Evolutionary conservation across 2,888 invertebrate genomes (phyloP).

Genomic region (Macrosiphum euphorbiae): DNA sequence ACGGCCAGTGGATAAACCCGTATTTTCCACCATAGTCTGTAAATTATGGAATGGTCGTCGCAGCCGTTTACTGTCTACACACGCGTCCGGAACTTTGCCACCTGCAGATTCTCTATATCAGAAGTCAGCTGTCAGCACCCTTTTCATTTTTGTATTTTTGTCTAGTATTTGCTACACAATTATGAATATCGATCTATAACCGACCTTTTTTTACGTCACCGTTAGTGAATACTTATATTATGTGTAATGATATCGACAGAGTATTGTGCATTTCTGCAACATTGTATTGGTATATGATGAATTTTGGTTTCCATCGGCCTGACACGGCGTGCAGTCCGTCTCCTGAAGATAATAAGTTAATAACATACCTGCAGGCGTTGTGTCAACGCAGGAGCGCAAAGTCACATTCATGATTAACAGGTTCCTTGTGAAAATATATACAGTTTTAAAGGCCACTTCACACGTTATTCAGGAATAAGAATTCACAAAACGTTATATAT

Average conservation of each 20-base stretch:
- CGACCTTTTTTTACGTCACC: not conserved
- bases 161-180: not conserved
- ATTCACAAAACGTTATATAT: not conserved
- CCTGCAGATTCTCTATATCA: too few relatives aligned
- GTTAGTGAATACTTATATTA: not conserved
- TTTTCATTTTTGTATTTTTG: too few relatives aligned
- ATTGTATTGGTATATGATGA: too few relatives aligned
- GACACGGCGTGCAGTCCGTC: not conserved
- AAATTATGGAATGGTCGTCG: too few relatives aligned
- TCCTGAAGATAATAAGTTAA: not conserved
- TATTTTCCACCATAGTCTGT: not conserved
- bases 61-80: too few relatives aligned
- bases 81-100: too few relatives aligned
- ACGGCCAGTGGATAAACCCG: not conserved
- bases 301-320: not conserved
- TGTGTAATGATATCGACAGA: not conserved
- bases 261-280: too few relatives aligned
- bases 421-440: not conserved
- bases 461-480: not conserved
- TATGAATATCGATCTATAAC: too few relatives aligned
- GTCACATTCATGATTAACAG: not conserved
- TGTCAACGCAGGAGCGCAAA: not conserved
- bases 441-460: not conserved
- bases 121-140: too few relatives aligned
- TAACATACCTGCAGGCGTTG: not conserved